Percentiles rank a stretch among this genome's conserved stretches.
Evolutionary conservation across 2,797 vertebrate genomes (phyloP).

Genomic region (Channa striata): DNA sequence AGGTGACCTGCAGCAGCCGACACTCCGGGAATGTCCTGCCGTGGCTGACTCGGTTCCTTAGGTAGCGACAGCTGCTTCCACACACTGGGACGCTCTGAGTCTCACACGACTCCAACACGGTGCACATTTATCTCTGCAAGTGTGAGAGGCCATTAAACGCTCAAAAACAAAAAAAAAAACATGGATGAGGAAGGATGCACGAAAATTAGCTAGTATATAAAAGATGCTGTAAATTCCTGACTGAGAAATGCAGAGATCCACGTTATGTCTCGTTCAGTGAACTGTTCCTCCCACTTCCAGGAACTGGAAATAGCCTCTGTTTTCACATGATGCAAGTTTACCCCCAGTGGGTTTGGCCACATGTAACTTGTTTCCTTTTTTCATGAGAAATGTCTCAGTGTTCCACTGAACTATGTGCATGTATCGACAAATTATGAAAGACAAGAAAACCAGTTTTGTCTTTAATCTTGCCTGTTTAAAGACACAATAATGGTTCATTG

Average conservation of each 20-base stretch:
- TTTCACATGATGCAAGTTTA: background rate
- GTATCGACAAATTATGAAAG: background rate
- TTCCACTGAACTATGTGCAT: background rate
- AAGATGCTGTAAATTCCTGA: background rate
- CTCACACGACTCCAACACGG: slow-evolving; percentile 42
- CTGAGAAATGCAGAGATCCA: background rate
- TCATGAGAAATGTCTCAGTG: background rate
- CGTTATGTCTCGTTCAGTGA: background rate
- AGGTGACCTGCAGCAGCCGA: slow-evolving; percentile 25
- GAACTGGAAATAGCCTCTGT: background rate
- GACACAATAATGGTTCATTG: no score
- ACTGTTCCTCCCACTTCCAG: background rate
- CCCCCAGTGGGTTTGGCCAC: background rate
- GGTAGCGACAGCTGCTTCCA: slow-evolving; percentile 68
- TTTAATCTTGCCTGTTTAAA: background rate
- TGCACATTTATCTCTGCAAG: slow-evolving; percentile 14
- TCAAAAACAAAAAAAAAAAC: background rate
- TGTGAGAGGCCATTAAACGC: no score
- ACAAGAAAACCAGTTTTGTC: background rate
- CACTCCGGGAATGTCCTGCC: slow-evolving; percentile 30
- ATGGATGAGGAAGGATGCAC: background rate
- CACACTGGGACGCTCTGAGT: slow-evolving; percentile 58
- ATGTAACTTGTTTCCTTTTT: slow-evolving; percentile 2
- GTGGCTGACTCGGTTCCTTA: slow-evolving; percentile 16
- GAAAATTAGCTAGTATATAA: background rate